A percentile compares a stretch with the other conserved stretches of the same genome.
Conservation (phyloP, 2,113 vertebrate genomes). For the Gracilinanus agilis region DNA sequence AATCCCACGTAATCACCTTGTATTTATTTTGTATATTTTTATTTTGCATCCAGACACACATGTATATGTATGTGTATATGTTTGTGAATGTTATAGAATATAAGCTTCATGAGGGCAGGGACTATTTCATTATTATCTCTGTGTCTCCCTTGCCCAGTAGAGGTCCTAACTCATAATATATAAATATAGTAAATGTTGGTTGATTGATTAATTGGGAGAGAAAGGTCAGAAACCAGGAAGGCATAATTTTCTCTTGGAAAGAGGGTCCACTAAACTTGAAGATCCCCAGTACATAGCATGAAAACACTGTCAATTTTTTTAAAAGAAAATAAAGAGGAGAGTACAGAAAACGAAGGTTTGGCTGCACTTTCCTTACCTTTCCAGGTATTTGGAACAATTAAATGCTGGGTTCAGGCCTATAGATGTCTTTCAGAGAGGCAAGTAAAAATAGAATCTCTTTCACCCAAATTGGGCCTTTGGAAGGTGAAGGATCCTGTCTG, state of each 20-base stretch:
- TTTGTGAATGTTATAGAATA: not conserved
- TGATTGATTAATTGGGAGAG: not conserved
- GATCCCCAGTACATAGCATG: not conserved
- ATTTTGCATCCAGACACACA: not conserved
- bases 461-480: not conserved
- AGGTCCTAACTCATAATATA: not conserved
- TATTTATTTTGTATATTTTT: not conserved
- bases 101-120: not conserved
- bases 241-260: not conserved
- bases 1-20: not conserved
- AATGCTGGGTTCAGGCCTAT: not conserved
- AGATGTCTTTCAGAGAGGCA: not conserved
- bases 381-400: not conserved
- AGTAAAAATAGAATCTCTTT: not conserved
- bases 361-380: not conserved
- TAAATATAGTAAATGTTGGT: no score
- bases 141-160: not conserved
- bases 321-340: not conserved
- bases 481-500: not conserved
- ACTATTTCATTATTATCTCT: not conserved
- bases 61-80: not conserved
- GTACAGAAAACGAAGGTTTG: not conserved
- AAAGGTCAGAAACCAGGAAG: not conserved
- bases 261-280: not conserved
- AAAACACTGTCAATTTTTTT: not conserved